Evolutionary conservation across 2,888 invertebrate genomes (phyloP).

Genomic region (Tenodera sinensis): DNA sequence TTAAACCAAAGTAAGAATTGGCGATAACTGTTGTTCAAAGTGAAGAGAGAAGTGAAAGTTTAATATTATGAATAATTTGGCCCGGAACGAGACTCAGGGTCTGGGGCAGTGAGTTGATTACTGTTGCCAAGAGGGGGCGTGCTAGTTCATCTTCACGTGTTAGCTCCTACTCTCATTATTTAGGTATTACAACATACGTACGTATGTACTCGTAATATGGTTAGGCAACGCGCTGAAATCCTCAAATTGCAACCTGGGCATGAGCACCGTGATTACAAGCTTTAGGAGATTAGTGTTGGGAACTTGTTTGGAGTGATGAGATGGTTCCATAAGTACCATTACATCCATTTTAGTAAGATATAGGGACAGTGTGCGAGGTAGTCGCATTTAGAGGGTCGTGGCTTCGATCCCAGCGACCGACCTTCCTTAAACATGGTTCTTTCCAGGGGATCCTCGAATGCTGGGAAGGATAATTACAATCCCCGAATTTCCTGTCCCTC

Average conservation of each 20-base stretch:
- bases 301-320: not conserved
- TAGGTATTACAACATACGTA: not conserved
- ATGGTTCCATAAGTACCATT: no score
- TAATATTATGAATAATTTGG: not conserved
- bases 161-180: not conserved
- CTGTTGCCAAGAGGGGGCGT: not conserved
- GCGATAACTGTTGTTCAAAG: not conserved
- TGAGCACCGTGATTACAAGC: not conserved
- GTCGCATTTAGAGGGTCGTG: no score
- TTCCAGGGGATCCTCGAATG: no score
- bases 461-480: no score
- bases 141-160: not conserved
- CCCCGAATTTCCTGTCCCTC: no score
- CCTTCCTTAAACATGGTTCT: no score
- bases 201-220: no score
- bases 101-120: not conserved
- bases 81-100: not conserved
- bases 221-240: not conserved
- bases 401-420: no score
- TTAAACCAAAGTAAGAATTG: not conserved
- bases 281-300: not conserved
- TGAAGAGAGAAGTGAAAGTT: not conserved
- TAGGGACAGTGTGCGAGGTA: no score
- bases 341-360: no score
- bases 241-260: not conserved